Percentiles rank a stretch among this genome's conserved stretches.
Evolutionary conservation across 2,888 invertebrate species (phyloP).

Genomic region (Seladonia tumulorum): DNA sequence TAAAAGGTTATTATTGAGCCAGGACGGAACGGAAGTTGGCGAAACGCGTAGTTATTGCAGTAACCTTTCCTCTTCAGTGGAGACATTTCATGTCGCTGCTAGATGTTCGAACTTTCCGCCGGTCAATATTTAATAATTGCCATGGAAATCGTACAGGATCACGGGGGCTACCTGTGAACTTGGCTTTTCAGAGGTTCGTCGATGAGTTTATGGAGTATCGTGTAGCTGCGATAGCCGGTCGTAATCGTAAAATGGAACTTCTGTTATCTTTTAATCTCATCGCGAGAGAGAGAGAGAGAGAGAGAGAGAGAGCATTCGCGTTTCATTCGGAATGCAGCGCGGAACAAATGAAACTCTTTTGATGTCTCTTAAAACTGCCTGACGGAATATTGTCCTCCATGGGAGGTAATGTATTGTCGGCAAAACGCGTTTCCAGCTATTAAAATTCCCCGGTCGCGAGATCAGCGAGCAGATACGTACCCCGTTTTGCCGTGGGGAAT

Average conservation of each 20-base stretch:
- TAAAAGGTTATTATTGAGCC: slow-evolving; percentile 1
- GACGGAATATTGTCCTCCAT: slow-evolving; percentile 20
- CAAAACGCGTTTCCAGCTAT: slow-evolving; percentile 17
- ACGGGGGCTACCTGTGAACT: neutral
- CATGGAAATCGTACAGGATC: neutral
- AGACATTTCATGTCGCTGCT: neutral
- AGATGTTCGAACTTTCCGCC: neutral
- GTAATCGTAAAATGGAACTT: neutral
- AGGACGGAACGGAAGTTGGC: slow-evolving; percentile 6
- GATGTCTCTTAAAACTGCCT: neutral
- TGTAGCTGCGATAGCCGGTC: neutral
- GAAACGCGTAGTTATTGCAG: neutral
- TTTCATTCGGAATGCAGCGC: neutral
- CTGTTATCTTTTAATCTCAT: slow-evolving; percentile 24
- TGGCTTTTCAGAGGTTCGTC: neutral
- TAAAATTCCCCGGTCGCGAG: slow-evolving; percentile 19
- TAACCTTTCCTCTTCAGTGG: neutral
- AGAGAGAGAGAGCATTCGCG: neutral
- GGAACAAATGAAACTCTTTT: slow-evolving; percentile 5
- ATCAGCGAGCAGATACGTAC: neutral
- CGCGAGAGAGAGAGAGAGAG: too few species aligned
- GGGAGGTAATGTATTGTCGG: neutral
- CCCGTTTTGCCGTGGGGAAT: neutral
- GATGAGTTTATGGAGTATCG: neutral
- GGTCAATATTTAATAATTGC: neutral